phyloP scores from a whole-genome alignment of 2,113 vertebrate species.

The Uria aalge region DNA sequence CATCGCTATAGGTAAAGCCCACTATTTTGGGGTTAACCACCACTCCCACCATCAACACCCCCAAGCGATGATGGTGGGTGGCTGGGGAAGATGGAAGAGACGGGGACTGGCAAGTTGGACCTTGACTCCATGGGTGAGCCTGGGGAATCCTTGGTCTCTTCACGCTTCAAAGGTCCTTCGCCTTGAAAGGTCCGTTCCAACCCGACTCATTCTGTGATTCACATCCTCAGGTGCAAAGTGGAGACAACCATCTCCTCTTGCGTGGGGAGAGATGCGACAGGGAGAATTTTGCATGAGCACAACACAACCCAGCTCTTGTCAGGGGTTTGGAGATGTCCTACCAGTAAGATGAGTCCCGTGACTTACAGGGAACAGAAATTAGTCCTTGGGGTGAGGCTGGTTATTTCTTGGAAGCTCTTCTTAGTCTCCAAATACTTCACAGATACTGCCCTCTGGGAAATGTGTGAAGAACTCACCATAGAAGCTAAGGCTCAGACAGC shows the following conservation, averaged over 20 bases:
- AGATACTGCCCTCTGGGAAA: neutral
- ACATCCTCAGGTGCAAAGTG: neutral
- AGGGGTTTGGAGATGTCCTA: neutral
- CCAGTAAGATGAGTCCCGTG: neutral
- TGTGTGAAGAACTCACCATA: neutral
- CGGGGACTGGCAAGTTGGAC: fast-evolving
- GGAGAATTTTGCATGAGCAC: neutral
- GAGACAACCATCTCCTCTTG: neutral
- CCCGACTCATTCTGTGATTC: neutral
- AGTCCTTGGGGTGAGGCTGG: neutral
- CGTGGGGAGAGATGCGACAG: fast-evolving
- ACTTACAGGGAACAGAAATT: neutral
- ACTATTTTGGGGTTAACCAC: neutral
- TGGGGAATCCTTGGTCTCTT: neutral
- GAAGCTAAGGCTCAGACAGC: neutral
- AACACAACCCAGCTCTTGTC: neutral
- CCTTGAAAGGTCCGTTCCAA: no score
- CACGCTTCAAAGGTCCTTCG: no score
- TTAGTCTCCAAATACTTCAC: neutral
- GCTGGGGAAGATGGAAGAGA: neutral
- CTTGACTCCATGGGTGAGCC: neutral
- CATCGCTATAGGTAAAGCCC: neutral
- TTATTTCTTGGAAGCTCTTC: neutral
- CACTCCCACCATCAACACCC: neutral
- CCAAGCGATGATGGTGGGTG: neutral